phyloP scores from a whole-genome alignment of 2,797 vertebrate species.

The Coendou prehensilis region DNA sequence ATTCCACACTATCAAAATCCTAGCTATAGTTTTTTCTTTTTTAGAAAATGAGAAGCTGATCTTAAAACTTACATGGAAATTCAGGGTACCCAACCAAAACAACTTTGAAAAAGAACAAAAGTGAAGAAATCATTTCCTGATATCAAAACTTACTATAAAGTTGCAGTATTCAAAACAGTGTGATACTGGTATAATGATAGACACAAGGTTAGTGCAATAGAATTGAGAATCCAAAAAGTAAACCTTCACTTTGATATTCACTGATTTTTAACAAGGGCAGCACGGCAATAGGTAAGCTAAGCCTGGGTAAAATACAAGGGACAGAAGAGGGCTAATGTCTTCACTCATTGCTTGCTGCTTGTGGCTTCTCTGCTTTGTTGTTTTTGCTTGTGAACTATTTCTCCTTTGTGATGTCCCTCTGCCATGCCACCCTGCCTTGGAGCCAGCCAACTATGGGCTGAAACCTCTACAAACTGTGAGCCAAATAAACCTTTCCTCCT shows the following conservation, averaged over 20 bases:
- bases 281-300: not conserved
- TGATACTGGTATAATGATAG: not conserved
- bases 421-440: not conserved
- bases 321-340: not conserved
- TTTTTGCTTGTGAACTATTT: not conserved
- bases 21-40: not conserved
- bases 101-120: constrained; percentile 29
- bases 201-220: not conserved
- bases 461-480: not conserved
- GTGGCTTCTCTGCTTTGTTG: not conserved
- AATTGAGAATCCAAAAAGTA: constrained; percentile 11
- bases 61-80: constrained; percentile 7
- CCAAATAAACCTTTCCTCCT: not conserved
- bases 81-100: not conserved
- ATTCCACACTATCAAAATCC: constrained; percentile 6
- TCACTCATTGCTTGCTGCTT: not conserved
- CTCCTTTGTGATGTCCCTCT: not conserved
- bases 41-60: not conserved
- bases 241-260: not conserved
- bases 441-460: not conserved
- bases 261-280: not conserved
- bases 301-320: not conserved
- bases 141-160: constrained; percentile 2
- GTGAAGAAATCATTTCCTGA: not conserved
- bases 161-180: not conserved